phyloP scores from a whole-genome alignment of 2,888 invertebrate genomes.

The Lasius platythorax region DNA sequence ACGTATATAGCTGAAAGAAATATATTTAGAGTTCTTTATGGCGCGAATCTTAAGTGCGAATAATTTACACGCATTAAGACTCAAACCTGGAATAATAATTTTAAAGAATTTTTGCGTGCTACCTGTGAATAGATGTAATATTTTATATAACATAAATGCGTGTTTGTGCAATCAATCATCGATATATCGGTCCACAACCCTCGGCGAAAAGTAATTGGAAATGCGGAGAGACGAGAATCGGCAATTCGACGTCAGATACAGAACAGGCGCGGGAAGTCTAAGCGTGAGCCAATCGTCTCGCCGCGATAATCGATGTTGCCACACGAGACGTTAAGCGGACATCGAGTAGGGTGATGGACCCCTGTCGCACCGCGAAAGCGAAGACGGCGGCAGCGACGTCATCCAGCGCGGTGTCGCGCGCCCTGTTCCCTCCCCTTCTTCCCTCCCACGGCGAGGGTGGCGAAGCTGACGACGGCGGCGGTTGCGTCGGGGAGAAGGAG shows the following conservation, averaged over 20 bases:
- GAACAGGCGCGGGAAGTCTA: constrained; percentile 18
- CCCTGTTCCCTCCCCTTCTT: constrained; percentile 53
- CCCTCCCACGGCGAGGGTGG: constrained; percentile 27
- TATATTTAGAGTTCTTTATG: neutral
- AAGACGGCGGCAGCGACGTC: constrained; percentile 48
- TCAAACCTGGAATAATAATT: neutral
- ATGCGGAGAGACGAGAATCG: constrained; percentile 17
- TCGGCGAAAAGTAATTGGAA: constrained; percentile 38
- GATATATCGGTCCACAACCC: neutral
- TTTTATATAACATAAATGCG: neutral
- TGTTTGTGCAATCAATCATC: neutral
- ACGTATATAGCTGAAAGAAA: neutral
- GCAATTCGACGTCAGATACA: constrained; percentile 42
- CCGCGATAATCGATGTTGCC: constrained; percentile 77
- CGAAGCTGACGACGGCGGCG: constrained; percentile 34
- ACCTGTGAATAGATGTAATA: no score
- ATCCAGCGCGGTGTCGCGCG: constrained; percentile 59
- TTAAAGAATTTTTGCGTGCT: neutral
- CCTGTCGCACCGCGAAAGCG: constrained; percentile 53
- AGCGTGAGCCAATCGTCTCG: constrained; percentile 51
- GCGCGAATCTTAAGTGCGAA: neutral
- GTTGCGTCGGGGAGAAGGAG: constrained; percentile 57
- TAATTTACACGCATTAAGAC: neutral
- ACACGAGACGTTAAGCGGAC: constrained; percentile 81
- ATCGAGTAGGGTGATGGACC: constrained; percentile 76